Conservation (phyloP, 2,888 invertebrate genomes). For the Neoitamus cyanurus region DNA sequence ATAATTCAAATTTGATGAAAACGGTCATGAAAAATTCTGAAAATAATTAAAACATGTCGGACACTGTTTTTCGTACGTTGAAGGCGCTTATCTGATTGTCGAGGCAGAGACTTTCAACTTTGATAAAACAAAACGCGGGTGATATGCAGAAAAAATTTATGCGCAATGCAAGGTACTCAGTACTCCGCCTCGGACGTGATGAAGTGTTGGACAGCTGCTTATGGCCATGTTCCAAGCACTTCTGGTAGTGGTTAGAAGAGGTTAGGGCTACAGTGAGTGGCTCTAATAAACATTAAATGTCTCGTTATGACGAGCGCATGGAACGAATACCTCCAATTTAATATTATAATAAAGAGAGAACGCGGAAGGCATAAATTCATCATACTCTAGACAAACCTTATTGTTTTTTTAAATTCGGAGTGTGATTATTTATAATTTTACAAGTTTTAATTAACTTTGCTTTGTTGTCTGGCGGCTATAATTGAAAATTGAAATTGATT, state of each 20-base stretch:
- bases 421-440: too few relatives aligned
- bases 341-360: too few relatives aligned
- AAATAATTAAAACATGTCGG: slow-evolving; percentile 53
- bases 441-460: too few relatives aligned
- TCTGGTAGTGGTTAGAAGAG: background rate
- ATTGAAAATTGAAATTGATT: too few relatives aligned
- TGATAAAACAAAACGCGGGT: slow-evolving; percentile 40
- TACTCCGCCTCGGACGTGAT: slow-evolving; percentile 14
- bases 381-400: too few relatives aligned
- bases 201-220: slow-evolving; percentile 42
- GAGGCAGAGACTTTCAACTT: slow-evolving; percentile 3
- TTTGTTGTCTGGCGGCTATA: too few relatives aligned
- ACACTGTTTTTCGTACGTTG: slow-evolving; percentile 52
- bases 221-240: slow-evolving; percentile 35
- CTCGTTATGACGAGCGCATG: background rate
- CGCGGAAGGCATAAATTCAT: too few relatives aligned
- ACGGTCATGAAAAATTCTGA: slow-evolving; percentile 45
- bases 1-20: slow-evolving; percentile 49
- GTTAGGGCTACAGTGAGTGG: background rate
- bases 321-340: background rate
- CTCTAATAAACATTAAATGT: background rate
- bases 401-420: too few relatives aligned
- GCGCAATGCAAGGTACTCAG: slow-evolving; percentile 2
- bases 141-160: slow-evolving; percentile 36
- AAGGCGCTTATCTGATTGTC: slow-evolving; percentile 49